Conservation (phyloP, 2,797 vertebrate species). For the Nothura maculosa region DNA sequence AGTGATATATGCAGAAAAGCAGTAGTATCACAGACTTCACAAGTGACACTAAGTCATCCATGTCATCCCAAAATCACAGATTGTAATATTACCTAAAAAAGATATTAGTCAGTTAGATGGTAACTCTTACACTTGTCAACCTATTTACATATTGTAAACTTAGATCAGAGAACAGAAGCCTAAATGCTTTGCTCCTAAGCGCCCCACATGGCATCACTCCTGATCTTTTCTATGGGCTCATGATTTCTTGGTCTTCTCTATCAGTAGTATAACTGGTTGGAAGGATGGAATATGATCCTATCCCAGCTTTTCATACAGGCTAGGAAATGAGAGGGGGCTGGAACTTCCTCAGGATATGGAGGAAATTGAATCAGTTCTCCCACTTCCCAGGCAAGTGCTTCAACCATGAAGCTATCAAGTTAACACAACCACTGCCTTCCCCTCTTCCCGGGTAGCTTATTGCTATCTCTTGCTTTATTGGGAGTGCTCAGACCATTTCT, state of each 20-base stretch:
- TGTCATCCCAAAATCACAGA: neutral
- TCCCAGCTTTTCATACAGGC: neutral
- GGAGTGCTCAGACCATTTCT: neutral
- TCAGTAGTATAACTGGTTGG: neutral
- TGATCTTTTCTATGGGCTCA: neutral
- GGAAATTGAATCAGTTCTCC: slow-evolving; percentile 70
- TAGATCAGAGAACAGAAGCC: neutral
- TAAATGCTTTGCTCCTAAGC: neutral
- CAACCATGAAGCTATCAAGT: neutral
- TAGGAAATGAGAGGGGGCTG: slow-evolving; percentile 53
- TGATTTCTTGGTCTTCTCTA: neutral
- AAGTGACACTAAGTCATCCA: neutral
- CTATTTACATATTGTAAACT: neutral
- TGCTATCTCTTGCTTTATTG: neutral
- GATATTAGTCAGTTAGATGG: neutral
- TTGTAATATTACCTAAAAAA: neutral
- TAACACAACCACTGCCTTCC: slow-evolving; percentile 22
- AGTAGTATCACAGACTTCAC: neutral
- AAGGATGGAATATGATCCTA: slow-evolving; percentile 62
- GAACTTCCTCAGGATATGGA: slow-evolving; percentile 68
- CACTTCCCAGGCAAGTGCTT: slow-evolving; percentile 46
- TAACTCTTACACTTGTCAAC: neutral
- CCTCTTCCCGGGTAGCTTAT: neutral
- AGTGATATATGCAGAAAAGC: neutral
- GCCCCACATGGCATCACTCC: neutral